These are phyloP conservation scores for Leptinotarsa juncta DNA, from an alignment of 2,888 invertebrate genomes.

Conservation along the genomic window DNA sequence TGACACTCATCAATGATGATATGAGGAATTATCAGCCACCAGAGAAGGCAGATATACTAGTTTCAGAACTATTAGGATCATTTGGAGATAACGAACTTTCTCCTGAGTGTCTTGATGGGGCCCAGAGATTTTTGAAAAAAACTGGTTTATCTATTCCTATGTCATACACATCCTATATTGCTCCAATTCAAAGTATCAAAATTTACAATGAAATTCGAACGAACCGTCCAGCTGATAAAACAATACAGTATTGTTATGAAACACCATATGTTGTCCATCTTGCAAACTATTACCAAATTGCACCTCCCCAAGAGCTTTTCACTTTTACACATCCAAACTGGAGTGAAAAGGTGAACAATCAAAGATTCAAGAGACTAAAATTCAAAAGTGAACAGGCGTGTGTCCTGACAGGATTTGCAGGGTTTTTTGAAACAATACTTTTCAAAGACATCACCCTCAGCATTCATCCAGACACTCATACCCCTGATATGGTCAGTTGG, in stretches of 20 bases:
- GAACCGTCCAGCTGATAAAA: constrained; percentile 68
- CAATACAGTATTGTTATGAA: constrained; percentile 73
- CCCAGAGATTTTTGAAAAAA: constrained; percentile 85
- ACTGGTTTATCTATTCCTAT: constrained; percentile 93
- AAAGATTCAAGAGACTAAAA: constrained; percentile 75
- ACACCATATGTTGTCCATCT: constrained; percentile 94
- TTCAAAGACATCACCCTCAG: constrained; percentile 89
- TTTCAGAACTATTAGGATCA: constrained; percentile 87
- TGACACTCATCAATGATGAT: constrained; percentile 84
- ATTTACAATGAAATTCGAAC: constrained; percentile 81
- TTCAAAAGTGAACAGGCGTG: constrained; percentile 82
- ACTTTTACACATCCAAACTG: constrained; percentile 92
- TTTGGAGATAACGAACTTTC: constrained; percentile 99
- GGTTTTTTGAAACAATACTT: constrained; percentile 92
- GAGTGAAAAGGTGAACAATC: constrained; percentile 76
- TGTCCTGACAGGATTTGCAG: constrained; percentile 93
- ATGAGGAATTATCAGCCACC: constrained; percentile 87
- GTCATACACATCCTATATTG: constrained; percentile 89
- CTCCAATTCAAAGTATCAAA: constrained; percentile 92
- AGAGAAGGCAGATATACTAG: constrained; percentile 92
- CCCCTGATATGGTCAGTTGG: constrained; percentile 96
- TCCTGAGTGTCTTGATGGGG: constrained; percentile 97
- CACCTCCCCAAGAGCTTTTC: constrained; percentile 80
- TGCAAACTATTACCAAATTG: constrained; percentile 85
- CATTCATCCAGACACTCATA: constrained; percentile 90